Base-by-base conservation (phyloP, 2,888 invertebrate genomes). In the Mesodorylaimus sp. region DNA sequence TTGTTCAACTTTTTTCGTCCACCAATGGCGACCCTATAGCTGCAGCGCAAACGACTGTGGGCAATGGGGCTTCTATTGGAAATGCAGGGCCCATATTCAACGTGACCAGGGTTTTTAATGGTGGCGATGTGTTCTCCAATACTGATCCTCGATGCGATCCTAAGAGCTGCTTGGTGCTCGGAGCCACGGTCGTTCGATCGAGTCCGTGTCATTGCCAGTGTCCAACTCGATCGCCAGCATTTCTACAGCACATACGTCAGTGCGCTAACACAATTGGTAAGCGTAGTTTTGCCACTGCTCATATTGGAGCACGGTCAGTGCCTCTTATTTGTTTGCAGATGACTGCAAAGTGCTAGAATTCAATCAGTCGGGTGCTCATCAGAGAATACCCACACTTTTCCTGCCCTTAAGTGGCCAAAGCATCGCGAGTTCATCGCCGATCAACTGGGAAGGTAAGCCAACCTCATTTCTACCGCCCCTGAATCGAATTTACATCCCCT, bases 201-300 rank as follows among this genome's bases (percentile, higher is more conserved):
- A 32, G 19, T 23, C 16, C 16, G 3, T 45, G 45, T 29, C 24
- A 5, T 10, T 45, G 45, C 21, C 28, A 45, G 21, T 45, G 45
- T 23, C 29, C 45, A n/a, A 7, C 3, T 10, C 3, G 10, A 5
- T 13, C 7, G n/a, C 45, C 45, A 3, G 36, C 21, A n/a, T 45
- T 45, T 23, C 21, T 45, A 10, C 45, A 45, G 32, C 45, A 45
- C 45, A n/a, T 29, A 3, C 27, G 26, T 24, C 47, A 24, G 21
- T 47, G 36, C 38, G 37, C 25, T 10, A 26, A 26, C 27, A 26
- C 44, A 13, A 26, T 26, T 26, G 44, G 44, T 43, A 32, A 16
- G 21, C n/a, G n/a, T n/a, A n/a, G n/a, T n/a, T n/a, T n/a, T n/a
- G n/a, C n/a, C 10, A 39, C 21, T 21, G 7, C 7, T 7, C 10